A percentile compares a stretch with the other conserved stretches of the same genome.
These are phyloP conservation scores for Dipodomys ordii DNA, from an alignment of 2,113 vertebrate species.

Conservation along the genomic window DNA sequence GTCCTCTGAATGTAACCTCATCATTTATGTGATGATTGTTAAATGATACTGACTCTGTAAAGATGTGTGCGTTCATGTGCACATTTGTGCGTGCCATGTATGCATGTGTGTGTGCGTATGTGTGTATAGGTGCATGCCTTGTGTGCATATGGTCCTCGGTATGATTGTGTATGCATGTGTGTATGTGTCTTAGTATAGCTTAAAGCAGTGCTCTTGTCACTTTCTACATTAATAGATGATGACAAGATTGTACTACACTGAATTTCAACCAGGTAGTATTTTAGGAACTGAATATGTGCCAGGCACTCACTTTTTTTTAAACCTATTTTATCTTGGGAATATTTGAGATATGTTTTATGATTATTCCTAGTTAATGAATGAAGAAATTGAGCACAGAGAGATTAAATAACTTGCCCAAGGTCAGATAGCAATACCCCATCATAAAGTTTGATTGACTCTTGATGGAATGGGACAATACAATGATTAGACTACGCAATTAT, in stretches of 20 bases:
- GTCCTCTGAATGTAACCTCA: slow-evolving; percentile 19
- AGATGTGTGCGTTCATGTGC: neutral
- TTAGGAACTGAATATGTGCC: neutral
- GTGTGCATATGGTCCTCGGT: no score
- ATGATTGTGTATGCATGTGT: neutral
- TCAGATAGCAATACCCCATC: neutral
- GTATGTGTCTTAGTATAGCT: neutral
- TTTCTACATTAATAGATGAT: slow-evolving; percentile 43
- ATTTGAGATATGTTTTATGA: neutral
- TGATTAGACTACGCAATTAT: neutral
- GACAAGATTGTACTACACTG: neutral
- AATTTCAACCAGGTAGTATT: neutral
- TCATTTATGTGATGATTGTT: neutral
- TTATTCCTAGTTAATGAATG: neutral
- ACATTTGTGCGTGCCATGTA: no score
- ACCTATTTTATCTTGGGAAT: neutral
- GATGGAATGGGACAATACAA: neutral
- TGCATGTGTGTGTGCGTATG: no score
- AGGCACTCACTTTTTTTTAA: neutral
- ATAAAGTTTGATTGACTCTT: neutral
- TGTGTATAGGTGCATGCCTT: no score
- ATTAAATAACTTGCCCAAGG: neutral
- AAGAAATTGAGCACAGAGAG: neutral
- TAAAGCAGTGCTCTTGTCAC: neutral
- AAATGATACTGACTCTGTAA: neutral